Percentiles rank a stretch among this genome's conserved stretches.
Conservation (phyloP, 2,113 vertebrate species). For the Sturnira hondurensis region DNA sequence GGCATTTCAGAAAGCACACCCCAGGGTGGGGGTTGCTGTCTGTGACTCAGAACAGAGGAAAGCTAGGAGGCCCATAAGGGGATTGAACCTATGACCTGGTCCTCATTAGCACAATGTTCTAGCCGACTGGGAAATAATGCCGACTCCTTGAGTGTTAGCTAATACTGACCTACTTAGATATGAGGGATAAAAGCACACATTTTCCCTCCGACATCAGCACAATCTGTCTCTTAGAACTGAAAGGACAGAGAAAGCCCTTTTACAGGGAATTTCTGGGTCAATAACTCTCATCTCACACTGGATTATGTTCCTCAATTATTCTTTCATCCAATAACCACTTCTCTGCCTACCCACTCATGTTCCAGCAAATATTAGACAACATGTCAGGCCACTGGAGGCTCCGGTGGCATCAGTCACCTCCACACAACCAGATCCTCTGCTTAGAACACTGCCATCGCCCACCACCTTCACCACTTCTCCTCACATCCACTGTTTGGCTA, state of each 20-base stretch:
- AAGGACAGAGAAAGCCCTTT: constrained; percentile 71
- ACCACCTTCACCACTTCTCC: not conserved
- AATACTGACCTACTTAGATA: constrained; percentile 75
- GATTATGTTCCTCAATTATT: constrained; percentile 71
- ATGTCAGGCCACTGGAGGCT: not conserved
- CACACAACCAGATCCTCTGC: not conserved
- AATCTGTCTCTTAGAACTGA: constrained; percentile 68
- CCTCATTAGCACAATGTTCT: constrained; percentile 64
- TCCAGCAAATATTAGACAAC: constrained; percentile 39
- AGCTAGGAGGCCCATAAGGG: constrained; percentile 30
- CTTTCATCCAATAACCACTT: constrained; percentile 46
- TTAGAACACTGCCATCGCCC: not conserved
- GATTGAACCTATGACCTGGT: constrained; percentile 65
- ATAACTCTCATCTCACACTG: constrained; percentile 60
- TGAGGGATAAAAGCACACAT: constrained; percentile 46
- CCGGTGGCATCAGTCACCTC: not conserved
- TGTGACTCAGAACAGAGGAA: not conserved
- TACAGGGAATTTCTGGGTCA: constrained; percentile 71
- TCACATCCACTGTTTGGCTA: not conserved
- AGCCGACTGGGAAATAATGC: constrained; percentile 54
- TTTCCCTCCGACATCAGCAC: constrained; percentile 59
- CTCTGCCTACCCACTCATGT: constrained; percentile 4
- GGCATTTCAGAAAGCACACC: constrained; percentile 18
- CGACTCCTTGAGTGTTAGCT: constrained; percentile 69
- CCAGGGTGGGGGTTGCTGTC: not conserved